Base-by-base conservation (phyloP, 2,113 vertebrate genomes). In the Budorcas taxicolor region DNA sequence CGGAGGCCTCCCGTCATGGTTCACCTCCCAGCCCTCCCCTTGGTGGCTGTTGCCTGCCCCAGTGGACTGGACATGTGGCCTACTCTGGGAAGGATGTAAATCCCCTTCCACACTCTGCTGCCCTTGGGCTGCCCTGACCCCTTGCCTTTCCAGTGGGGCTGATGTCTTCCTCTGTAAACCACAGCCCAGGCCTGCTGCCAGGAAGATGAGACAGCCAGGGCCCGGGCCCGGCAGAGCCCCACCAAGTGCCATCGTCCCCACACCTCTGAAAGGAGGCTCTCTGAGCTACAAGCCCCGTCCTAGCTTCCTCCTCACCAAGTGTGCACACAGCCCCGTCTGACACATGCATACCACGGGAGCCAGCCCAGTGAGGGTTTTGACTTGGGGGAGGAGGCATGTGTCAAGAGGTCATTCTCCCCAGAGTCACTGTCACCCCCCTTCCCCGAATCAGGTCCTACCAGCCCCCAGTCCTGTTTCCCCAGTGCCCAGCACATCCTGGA, bases 1-100 rank as follows among this genome's bases (percentile, higher is more conserved):
- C 6, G 0, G 29, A 27, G 52, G 13, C 33, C 62, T 15, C 47
- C 40, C 8, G 2, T 21, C 1, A 0, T 3, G 64, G 10, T 2
- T 21, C 62, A 27, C 16, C 6, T n/a, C 80, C 47, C 40, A 16
- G 67, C 57, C 33, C 15, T 40, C 36, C 40, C 33, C 27, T 60
- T 58, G 50, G 62, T 3, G 50, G 31, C 36, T 19, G 16, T 33
- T 40, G 36, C 47, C 45, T 3, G 52, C 87, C 82, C 2, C 1
- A 17, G 47, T 2, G 0, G 16, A 50, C 40, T 3, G 3, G 40
- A 45, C 29, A 0, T 14, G 5, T 36, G 67, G 17, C 27, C 81
- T 57, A 33, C 71, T 62, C 50, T 2, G 0, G 40, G 23, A 16
- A 25, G 47, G 81, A 50, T 3, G 0, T 36, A 10, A 25, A 13